phyloP scores from a whole-genome alignment of 1,140 invertebrate genomes.

The Lucilia cuprina region DNA sequence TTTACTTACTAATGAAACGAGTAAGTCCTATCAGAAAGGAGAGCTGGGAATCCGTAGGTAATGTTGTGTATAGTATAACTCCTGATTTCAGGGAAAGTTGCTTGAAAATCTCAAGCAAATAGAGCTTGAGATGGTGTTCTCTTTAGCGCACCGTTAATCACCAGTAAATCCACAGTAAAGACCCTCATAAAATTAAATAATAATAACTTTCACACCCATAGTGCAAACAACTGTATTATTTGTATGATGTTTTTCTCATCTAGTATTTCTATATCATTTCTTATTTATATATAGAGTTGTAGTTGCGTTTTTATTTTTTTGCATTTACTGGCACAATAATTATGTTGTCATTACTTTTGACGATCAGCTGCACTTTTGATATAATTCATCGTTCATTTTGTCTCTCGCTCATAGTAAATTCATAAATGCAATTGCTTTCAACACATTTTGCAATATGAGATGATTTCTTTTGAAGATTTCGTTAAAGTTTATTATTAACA shows the following conservation, averaged over 20 bases:
- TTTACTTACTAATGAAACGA: too few species aligned
- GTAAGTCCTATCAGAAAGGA: too few species aligned
- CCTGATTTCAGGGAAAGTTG: too few species aligned
- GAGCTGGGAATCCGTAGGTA: too few species aligned
- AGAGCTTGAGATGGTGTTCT: too few species aligned
- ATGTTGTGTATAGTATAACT: too few species aligned
- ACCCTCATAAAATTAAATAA: too few species aligned
- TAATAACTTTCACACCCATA: not conserved
- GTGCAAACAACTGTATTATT: not conserved
- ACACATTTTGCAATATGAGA: not conserved
- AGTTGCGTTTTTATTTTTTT: not conserved
- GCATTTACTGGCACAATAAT: not conserved
- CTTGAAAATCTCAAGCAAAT: too few species aligned
- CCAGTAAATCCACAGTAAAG: too few species aligned
- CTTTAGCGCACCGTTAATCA: too few species aligned
- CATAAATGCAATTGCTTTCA: not conserved
- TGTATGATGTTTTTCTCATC: not conserved
- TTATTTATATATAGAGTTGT: not conserved
- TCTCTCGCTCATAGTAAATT: not conserved
- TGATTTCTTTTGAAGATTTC: not conserved
- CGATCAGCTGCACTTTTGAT: constrained; percentile 13
- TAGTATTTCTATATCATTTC: not conserved
- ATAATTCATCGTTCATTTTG: not conserved
- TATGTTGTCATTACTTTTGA: constrained; percentile 22
- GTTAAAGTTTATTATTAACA: not conserved